phyloP scores from a whole-genome alignment of 2,888 invertebrate genomes.

The Drosophila suboccidentalis region DNA sequence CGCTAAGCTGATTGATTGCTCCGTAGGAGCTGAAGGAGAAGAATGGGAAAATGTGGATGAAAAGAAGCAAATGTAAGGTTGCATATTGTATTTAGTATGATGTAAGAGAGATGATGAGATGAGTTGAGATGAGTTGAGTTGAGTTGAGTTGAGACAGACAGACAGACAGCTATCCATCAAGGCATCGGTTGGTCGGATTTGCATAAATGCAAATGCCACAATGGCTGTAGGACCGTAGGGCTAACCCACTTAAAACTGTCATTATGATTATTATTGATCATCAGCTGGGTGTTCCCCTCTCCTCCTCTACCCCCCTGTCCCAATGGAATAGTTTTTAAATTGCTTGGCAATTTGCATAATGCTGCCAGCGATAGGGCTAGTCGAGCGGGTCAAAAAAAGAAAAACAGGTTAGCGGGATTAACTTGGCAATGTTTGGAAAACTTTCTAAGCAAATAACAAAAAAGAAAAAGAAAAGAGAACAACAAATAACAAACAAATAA shows the following conservation, averaged over 20 bases:
- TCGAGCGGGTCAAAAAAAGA: slow-evolving; percentile 7
- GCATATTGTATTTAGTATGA: slow-evolving; percentile 49
- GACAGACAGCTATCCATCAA: slow-evolving; percentile 73
- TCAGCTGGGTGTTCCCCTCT: slow-evolving; percentile 31
- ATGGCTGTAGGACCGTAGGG: slow-evolving; percentile 44
- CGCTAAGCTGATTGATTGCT: slow-evolving; percentile 76
- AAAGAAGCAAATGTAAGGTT: slow-evolving; percentile 37
- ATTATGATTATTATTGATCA: slow-evolving; percentile 81
- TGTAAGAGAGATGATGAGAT: slow-evolving; percentile 55
- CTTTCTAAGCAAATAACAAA: slow-evolving; percentile 69
- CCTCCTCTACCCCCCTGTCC: background rate
- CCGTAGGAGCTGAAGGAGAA: slow-evolving; percentile 38
- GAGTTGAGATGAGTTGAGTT: slow-evolving; percentile 8
- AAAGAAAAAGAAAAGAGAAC: background rate
- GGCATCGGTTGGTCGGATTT: slow-evolving; percentile 34
- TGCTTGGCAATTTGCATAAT: slow-evolving; percentile 61
- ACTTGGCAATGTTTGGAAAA: slow-evolving; percentile 75
- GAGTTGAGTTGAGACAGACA: slow-evolving; percentile 6
- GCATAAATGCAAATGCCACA: slow-evolving; percentile 60
- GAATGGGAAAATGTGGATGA: slow-evolving; percentile 15
- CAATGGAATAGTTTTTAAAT: slow-evolving; percentile 51
- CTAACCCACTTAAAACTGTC: slow-evolving; percentile 79
- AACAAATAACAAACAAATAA: slow-evolving; percentile 42
- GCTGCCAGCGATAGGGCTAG: slow-evolving; percentile 50
- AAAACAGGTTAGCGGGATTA: slow-evolving; percentile 76